Conservation (phyloP, 2,113 vertebrate genomes). For the Philantomba maxwellii region DNA sequence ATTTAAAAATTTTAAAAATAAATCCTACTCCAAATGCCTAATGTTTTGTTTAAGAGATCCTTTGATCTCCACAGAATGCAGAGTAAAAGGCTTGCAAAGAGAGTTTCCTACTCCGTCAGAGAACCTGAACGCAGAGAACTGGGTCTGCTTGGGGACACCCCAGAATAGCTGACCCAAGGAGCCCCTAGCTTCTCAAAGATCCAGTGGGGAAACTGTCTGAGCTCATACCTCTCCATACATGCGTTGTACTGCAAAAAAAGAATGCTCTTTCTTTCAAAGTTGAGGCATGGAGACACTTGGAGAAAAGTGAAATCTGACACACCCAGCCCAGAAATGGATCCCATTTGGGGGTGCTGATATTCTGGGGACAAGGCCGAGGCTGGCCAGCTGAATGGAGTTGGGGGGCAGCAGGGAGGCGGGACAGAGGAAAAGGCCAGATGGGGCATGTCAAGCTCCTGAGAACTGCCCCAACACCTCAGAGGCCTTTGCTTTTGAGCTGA, state of each 20-base stretch:
- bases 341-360: conserved; percentile 46
- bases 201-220: not conserved
- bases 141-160: not conserved
- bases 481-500: conserved; percentile 38
- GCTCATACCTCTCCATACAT: not conserved
- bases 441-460: conserved; percentile 63
- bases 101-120: not conserved
- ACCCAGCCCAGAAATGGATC: conserved; percentile 27
- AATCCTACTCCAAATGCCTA: conserved; percentile 35
- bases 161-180: not conserved
- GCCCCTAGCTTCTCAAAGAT: not conserved
- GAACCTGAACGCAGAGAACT: not conserved
- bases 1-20: conserved; percentile 33
- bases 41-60: conserved; percentile 41
- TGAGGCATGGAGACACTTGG: conserved; percentile 20
- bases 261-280: conserved; percentile 28
- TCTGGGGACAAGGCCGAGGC: not conserved
- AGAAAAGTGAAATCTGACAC: conserved; percentile 49
- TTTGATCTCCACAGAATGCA: conserved; percentile 59
- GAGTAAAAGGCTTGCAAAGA: conserved; percentile 38
- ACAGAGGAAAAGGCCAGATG: conserved; percentile 29
- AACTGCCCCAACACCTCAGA: conserved; percentile 61
- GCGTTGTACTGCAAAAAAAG: not conserved
- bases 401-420: not conserved
- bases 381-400: conserved; percentile 18